Conservation (phyloP, 2,888 invertebrate genomes). For the Drosophila aldrichi region DNA sequence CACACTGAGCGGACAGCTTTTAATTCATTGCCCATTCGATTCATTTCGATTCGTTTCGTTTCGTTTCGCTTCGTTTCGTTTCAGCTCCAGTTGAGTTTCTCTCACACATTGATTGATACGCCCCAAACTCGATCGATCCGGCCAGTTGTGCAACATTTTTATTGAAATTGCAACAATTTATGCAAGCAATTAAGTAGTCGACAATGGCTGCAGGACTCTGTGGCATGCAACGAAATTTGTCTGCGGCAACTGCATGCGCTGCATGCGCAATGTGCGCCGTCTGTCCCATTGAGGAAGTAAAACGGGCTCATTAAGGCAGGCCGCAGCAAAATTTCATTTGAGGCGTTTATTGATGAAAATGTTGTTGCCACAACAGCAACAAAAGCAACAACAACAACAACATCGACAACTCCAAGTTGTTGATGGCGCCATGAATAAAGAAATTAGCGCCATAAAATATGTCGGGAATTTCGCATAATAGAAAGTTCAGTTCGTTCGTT, state of each 20-base stretch:
- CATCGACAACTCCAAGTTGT: conserved; percentile 9
- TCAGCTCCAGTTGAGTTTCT: conserved; percentile 42
- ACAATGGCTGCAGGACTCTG: conserved; percentile 58
- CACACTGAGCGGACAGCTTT: conserved; percentile 9
- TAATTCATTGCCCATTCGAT: conserved; percentile 34
- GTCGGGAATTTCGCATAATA: conserved; percentile 53
- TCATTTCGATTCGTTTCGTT: conserved; percentile 15
- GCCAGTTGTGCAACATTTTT: conserved; percentile 73
- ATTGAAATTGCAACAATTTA: conserved; percentile 79
- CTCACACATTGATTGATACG: conserved; percentile 51
- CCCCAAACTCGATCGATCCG: conserved; percentile 59
- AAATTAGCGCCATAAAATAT: conserved; percentile 70
- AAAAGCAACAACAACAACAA: neutral
- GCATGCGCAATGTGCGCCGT: conserved; percentile 64
- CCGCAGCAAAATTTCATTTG: conserved; percentile 41
- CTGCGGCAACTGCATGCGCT: conserved; percentile 68
- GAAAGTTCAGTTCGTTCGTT: conserved; percentile 42
- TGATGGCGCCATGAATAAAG: conserved; percentile 71
- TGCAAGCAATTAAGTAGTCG: conserved; percentile 78
- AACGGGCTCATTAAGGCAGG: conserved; percentile 52
- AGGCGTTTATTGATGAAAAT: conserved; percentile 51
- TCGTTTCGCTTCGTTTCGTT: neutral
- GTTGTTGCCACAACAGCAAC: conserved; percentile 14
- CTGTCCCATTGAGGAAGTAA: conserved; percentile 15
- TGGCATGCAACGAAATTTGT: conserved; percentile 80